Conservation (phyloP, 2,797 vertebrate genomes). For the Sebastiscus albofasciatus region DNA sequence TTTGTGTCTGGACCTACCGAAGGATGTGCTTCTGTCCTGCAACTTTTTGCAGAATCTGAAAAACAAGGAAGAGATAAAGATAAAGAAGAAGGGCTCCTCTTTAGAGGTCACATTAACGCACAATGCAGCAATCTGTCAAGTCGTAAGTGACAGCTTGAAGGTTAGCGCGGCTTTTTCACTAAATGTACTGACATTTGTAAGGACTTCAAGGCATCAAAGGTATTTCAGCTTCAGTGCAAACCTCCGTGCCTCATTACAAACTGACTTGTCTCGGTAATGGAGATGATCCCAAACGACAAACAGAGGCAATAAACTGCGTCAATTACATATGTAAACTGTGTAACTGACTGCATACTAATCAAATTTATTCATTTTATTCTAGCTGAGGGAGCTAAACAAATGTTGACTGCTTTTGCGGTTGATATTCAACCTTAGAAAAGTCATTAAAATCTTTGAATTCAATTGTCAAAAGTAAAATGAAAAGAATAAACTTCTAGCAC, state of each 20-base stretch:
- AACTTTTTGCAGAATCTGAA: neutral
- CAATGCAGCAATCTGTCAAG: neutral
- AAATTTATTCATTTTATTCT: neutral
- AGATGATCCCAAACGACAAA: constrained; percentile 7
- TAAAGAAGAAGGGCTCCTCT: neutral
- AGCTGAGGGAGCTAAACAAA: neutral
- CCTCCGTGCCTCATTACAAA: neutral
- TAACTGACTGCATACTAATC: neutral
- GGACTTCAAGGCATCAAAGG: neutral
- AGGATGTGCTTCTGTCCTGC: neutral
- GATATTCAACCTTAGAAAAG: neutral
- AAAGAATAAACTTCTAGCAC: neutral
- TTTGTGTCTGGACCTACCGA: neutral
- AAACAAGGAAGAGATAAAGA: neutral
- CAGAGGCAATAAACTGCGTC: neutral
- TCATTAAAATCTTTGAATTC: neutral
- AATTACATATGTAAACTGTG: neutral
- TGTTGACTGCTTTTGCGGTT: neutral
- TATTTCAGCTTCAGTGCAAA: neutral
- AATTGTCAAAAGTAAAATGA: neutral
- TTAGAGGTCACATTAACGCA: neutral
- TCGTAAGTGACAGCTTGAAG: neutral
- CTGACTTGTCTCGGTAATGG: neutral
- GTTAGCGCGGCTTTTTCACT: neutral
- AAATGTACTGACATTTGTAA: constrained; percentile 6